Conservation (phyloP, 92 coral and sea anemone genomes). For the Palythoa heliodiscus region DNA sequence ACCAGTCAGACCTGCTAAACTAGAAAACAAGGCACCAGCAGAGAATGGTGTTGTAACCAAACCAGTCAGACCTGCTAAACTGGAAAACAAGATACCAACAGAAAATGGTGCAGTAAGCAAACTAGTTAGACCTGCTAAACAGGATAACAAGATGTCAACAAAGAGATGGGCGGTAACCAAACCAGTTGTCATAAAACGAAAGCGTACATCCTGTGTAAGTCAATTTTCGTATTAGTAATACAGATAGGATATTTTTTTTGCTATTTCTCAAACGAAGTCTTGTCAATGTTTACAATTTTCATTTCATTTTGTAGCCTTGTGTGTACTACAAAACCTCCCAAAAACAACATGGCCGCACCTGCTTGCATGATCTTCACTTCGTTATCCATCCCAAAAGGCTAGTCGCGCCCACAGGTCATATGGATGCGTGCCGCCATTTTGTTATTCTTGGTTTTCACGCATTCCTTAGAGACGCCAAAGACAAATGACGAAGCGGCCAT, state of each 20-base stretch:
- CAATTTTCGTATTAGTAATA: background rate
- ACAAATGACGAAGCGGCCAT: no score
- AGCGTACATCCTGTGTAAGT: conserved; percentile 25
- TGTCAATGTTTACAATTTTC: no score
- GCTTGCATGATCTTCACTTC: no score
- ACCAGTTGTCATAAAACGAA: background rate
- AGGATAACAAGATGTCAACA: background rate
- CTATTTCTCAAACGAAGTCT: background rate
- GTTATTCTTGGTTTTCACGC: no score
- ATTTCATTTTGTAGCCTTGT: no score
- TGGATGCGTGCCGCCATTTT: no score
- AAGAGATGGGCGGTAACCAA: background rate
- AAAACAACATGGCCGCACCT: no score
- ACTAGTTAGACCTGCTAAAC: background rate
- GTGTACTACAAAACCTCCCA: no score
- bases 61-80: background rate
- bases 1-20: conserved; percentile 7
- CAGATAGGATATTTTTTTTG: background rate
- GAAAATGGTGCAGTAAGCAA: background rate
- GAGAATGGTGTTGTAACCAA: background rate
- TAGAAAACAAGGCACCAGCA: conserved; percentile 1
- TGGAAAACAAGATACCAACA: conserved; percentile 1
- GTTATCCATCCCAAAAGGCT: no score
- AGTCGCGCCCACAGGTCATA: no score
- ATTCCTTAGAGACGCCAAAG: no score